Conservation (phyloP, 2,797 vertebrate species). For the Okamejei kenojei region DNA sequence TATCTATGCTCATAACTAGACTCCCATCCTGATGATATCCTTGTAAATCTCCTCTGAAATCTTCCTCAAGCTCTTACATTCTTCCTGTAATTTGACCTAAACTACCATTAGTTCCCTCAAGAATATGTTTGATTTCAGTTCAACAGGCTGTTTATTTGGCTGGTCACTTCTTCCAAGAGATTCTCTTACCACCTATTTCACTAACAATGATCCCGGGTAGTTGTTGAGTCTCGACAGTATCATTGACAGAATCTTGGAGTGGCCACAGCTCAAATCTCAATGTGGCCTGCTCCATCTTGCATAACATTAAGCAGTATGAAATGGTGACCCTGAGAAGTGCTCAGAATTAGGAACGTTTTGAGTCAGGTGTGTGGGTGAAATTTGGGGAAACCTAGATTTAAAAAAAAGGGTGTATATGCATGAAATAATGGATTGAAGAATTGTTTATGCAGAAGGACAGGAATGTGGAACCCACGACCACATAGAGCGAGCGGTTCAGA, state of each 20-base stretch:
- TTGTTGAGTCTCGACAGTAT: neutral
- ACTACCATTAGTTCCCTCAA: too few species aligned
- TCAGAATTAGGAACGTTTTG: neutral
- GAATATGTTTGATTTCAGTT: too few species aligned
- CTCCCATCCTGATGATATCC: too few species aligned
- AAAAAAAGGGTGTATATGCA: neutral
- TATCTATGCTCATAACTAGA: neutral
- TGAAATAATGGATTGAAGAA: neutral
- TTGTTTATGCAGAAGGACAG: neutral
- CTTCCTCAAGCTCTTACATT: too few species aligned
- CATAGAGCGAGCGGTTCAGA: too few species aligned
- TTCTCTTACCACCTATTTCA: neutral
- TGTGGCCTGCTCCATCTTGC: neutral
- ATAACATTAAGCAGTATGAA: neutral
- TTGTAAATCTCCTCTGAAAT: too few species aligned
- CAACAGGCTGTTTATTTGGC: neutral
- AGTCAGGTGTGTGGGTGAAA: neutral
- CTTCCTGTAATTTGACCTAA: too few species aligned
- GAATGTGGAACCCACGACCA: too few species aligned
- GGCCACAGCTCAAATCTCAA: neutral
- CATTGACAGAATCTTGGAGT: neutral
- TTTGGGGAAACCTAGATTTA: neutral
- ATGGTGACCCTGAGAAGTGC: neutral
- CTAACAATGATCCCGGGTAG: neutral
- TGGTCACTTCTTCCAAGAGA: neutral